A percentile compares a stretch with the other conserved stretches of the same genome.
Evolutionary conservation across 2,797 vertebrate genomes (phyloP).

Genomic region (Urophycis tenuis): DNA sequence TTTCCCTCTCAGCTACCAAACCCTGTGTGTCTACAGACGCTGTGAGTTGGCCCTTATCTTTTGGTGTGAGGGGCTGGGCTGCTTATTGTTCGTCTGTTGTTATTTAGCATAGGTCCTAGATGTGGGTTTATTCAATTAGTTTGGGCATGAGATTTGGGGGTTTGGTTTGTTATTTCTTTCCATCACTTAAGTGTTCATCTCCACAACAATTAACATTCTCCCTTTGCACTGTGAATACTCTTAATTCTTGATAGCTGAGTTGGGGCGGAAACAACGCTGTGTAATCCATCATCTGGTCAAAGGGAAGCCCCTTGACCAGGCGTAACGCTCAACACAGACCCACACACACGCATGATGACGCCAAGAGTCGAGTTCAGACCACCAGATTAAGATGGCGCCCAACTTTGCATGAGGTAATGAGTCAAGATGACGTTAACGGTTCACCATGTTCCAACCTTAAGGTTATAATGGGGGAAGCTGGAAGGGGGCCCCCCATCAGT

Average conservation of each 20-base stretch:
- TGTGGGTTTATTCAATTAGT: no score
- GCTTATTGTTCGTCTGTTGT: not conserved
- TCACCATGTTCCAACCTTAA: not conserved
- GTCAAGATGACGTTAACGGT: not conserved
- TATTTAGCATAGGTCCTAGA: no score
- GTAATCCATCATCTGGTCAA: no score
- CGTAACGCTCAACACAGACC: not conserved
- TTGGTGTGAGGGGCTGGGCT: not conserved
- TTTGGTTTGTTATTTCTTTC: no score
- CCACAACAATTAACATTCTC: not conserved
- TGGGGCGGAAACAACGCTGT: no score
- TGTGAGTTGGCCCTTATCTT: not conserved
- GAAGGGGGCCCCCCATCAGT: not conserved
- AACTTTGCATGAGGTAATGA: not conserved
- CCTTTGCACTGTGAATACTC: not conserved
- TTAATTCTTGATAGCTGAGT: not conserved
- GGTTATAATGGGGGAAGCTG: not conserved
- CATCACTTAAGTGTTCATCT: no score
- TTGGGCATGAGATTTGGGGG: no score
- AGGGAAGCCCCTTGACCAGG: not conserved
- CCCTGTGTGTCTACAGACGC: not conserved
- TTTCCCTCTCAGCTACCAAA: not conserved
- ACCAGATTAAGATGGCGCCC: not conserved
- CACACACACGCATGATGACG: not conserved
- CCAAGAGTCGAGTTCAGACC: not conserved